A percentile compares a stretch with the other conserved stretches of the same genome.
Evolutionary conservation across 2,797 vertebrate genomes (phyloP).

Genomic region (Australoheros facetus): DNA sequence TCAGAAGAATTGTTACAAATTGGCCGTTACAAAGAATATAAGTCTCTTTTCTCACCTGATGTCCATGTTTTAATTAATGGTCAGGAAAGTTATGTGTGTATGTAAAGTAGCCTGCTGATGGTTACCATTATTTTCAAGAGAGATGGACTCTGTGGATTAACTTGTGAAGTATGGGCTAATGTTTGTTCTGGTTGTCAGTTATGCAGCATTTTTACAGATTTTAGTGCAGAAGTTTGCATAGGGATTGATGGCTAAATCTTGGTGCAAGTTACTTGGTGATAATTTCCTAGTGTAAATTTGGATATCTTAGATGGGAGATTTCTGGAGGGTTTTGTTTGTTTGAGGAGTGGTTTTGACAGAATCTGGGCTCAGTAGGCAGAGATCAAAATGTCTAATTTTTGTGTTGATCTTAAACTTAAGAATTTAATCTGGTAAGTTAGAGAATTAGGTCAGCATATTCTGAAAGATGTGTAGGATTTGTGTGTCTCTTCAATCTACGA

Average conservation of each 20-base stretch:
- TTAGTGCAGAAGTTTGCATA: not conserved
- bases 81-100: too few species aligned
- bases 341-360: conserved; percentile 5
- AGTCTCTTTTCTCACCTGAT: too few species aligned
- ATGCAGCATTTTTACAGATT: too few species aligned
- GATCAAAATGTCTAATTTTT: not conserved
- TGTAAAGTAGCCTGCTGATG: not conserved
- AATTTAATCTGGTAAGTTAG: not conserved
- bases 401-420: not conserved
- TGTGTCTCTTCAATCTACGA: not conserved
- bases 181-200: accelerated
- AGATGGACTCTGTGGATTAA: not conserved
- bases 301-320: not conserved
- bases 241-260: not conserved
- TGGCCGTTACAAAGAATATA: too few species aligned
- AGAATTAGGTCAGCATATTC: not conserved
- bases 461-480: not conserved
- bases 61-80: too few species aligned
- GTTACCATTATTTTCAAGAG: not conserved
- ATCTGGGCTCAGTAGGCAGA: not conserved
- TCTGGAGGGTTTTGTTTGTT: not conserved
- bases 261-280: not conserved
- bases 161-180: not conserved
- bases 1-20: too few species aligned
- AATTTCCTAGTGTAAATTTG: not conserved